phyloP scores from a whole-genome alignment of 92 coral and sea anemone species.

The Epizoanthus fatuus region DNA sequence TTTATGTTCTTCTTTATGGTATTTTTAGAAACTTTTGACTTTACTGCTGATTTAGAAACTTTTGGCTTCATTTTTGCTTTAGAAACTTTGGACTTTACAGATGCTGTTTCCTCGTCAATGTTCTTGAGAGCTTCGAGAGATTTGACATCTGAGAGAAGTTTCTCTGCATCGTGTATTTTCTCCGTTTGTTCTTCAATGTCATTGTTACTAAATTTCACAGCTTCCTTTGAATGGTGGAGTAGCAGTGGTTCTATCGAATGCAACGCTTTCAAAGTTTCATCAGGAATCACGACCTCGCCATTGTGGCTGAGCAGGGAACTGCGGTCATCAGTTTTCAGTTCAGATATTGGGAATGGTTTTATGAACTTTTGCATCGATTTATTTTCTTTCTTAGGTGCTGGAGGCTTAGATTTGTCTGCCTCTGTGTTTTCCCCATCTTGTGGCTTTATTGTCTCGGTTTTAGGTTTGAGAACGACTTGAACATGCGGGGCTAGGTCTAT shows the following conservation, averaged over 20 bases:
- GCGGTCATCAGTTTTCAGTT: constrained; percentile 41
- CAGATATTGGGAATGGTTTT: constrained; percentile 21
- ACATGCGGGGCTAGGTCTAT: constrained; percentile 37
- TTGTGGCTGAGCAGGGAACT: constrained; percentile 40
- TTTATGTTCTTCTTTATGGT: constrained; percentile 42
- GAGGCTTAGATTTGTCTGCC: constrained; percentile 42
- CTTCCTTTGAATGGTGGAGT: constrained; percentile 80
- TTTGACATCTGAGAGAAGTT: constrained; percentile 84
- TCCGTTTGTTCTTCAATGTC: constrained; percentile 82
- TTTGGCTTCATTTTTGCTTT: constrained; percentile 52
- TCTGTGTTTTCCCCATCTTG: constrained; percentile 19
- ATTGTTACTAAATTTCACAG: constrained; percentile 84
- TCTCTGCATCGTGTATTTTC: constrained; percentile 90
- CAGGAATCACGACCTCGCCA: constrained; percentile 65
- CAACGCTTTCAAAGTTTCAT: constrained; percentile 69
- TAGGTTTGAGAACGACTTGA: constrained; percentile 45
- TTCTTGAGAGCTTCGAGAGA: constrained; percentile 75
- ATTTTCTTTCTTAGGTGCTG: constrained; percentile 8
- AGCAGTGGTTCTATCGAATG: constrained; percentile 88
- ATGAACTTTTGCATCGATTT: not conserved
- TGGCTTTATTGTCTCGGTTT: constrained; percentile 14
- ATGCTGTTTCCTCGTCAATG: not conserved
- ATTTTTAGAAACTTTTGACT: constrained; percentile 58
- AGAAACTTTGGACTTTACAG: constrained; percentile 25
- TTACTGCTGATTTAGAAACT: constrained; percentile 29